Evolutionary conservation across 2,113 vertebrate genomes (phyloP), one percentile per base, ranked within the genome.

Genomic region (Haemorhous mexicanus): DNA sequence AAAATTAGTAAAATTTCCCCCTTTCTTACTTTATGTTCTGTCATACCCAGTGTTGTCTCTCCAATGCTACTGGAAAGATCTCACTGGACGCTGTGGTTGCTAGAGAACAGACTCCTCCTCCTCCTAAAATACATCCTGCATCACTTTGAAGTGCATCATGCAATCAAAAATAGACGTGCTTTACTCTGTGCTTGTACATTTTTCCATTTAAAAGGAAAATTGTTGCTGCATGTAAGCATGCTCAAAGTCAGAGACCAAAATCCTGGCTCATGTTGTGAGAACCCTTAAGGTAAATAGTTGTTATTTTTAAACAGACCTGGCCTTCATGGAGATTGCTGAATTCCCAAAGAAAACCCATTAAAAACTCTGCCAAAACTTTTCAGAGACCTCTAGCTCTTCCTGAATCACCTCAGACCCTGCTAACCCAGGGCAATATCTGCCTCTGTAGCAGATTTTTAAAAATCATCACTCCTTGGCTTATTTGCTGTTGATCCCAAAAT

Each of bases 161-260:
- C 30, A 77, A 50, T 58, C 49, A 88, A 69, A 95, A 95, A 90
- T 83, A 86, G 55, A 39, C 3, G 3, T 26, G 15, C 18, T 72
- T 90, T 87, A 84, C 33, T 53, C 24, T 59, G 10, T 43, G 21
- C 21, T 64, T 76, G 78, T 28, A 46, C 26, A 66, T 79, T 83
- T 89, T 95, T 93, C 63, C 32, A 77, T 90, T 83, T 90, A 74
- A 80, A 96, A 88, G 28, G 46, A 80, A 93, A 91, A 92, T 58
- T 55, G 24, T 53, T 69, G 10, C 22, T 73, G 12, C 58, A 21
- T 22, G 13, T 21, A 47, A 58, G 16, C 47, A 66, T 3, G 6
- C 53, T 84, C 23, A 24, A 78, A 92, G 27, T 81, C 55, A 92
- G 82, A 90, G 67, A 73, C 16, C 41, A 69, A 68, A 76, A 73